Evolutionary conservation across 37 sponge, comb jelly and placozoan genomes (phyloP).

Genomic region (Halichondria panicea): DNA sequence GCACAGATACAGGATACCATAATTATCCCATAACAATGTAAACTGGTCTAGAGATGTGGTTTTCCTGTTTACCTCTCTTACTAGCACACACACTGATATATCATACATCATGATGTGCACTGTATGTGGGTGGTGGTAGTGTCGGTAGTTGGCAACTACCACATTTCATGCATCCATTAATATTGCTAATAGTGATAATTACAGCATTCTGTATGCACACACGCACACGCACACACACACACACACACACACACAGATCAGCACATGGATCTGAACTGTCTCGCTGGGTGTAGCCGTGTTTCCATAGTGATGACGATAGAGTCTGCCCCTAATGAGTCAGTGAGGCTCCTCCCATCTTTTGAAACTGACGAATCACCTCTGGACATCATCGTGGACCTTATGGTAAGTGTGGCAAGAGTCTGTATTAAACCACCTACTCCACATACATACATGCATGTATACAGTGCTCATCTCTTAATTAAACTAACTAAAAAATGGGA

Average conservation of each 20-base stretch:
- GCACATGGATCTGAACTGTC: slow-evolving; percentile 7
- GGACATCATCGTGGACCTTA: slow-evolving; percentile 64
- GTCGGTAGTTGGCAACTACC: too few species aligned
- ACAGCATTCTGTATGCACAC: too few species aligned
- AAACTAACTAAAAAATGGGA: too few species aligned
- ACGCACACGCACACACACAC: too few species aligned
- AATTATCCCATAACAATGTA: too few species aligned
- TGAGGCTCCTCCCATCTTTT: neutral
- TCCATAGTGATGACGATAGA: slow-evolving; percentile 29
- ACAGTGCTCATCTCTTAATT: neutral
- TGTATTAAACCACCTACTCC: neutral
- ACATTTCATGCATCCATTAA: too few species aligned
- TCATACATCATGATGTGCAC: neutral
- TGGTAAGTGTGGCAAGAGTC: slow-evolving; percentile 60
- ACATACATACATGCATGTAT: neutral
- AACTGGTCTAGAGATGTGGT: too few species aligned
- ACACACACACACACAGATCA: slow-evolving; percentile 3
- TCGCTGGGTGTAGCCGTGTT: slow-evolving; percentile 29
- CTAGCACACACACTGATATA: too few species aligned
- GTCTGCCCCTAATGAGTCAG: neutral
- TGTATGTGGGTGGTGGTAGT: neutral
- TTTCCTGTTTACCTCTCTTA: too few species aligned
- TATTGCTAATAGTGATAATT: too few species aligned
- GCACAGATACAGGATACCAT: too few species aligned
- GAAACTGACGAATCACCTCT: slow-evolving; percentile 37